Base-by-base conservation (phyloP, 2,888 invertebrate species). In the Eumerus sabulonum region DNA sequence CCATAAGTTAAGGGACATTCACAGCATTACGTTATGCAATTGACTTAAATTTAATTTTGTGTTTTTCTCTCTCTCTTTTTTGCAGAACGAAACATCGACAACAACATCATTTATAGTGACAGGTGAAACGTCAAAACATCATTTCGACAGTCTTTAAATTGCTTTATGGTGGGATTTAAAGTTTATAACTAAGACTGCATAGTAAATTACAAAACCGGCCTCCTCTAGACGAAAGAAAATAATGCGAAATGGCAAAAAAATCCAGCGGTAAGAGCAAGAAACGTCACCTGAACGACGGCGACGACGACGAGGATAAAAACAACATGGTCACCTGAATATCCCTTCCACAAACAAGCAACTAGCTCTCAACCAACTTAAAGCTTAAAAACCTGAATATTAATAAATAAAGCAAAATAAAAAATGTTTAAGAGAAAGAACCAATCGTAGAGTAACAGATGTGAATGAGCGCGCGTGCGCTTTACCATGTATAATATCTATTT, bases 211-310 rank as follows among this genome's bases (percentile, higher is more conserved):
- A 53, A 2, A 45, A 16, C 3, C 11, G 13, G 38, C 18, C 5
- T 17, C 72, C 72, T 53, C 72, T 77, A 77, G 67, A 48, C 27
- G 45, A 44, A 53, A 40, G 16, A 35, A 70, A 57, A 76, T 42
- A 54, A 79, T 79, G 79, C 79, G 42, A 79, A 74, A 79, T 79
- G 79, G 79, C 79, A 45, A 79, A 79, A 74, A 79, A 79, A 64
- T 62, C 74, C n/a, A 67, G 59, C 36, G 56, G 74, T 63, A 79
- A 73, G 13, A 44, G 53, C n/a, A 79, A 60, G 54, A 79, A 73
- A 73, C 79, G 73, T 79, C 79, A 63, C 50, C 45, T 70, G 44
- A 79, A 64, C 19, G 79, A 79, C 42, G 60, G 67, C 19, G 79
- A 79, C 47, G 79, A 79, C 11, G 79, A 79, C 17, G 74, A 79